Base-by-base conservation (phyloP, 2,888 invertebrate genomes). In the Plagodis pulveraria region DNA sequence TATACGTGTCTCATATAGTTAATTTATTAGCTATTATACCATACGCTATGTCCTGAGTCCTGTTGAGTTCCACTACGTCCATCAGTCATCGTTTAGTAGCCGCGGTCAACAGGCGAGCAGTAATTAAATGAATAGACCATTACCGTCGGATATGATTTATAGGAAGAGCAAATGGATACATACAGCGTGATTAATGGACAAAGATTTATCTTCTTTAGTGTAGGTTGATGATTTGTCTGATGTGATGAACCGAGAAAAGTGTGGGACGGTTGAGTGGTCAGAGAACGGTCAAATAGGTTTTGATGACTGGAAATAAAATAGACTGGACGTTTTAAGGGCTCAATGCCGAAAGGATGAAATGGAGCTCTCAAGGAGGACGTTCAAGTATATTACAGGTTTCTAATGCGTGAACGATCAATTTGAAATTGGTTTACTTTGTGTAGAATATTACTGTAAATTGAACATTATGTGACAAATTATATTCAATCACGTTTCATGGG, bases 81-180 rank as follows among this genome's bases (percentile, higher is more conserved):
- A 61, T 61, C 60, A 45, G 44, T 61, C 60, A 56, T 61, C 56
- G 49, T 56, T 61, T 45, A 52, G 54, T 40, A 41, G 54, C 32
- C 34, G 55, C 56, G 68, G 61, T 61, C 66, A 66, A 66, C 66
- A 68, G 56, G 66, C 65, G 58, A 58, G 46, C 68, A 66, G 67
- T 69, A 67, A 69, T 69, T 69, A 69, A 61, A 68, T 68, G 64
- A 69, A 69, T 67, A 65, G 69, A 55, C 69, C 67, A 69, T 67
- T 65, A 66, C 22, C 62, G 43, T 57, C 57, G 48, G 60, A 63
- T 52, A 66, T 69, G 69, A 69, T 69, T 60, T 63, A 69, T 67
- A 62, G 62, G 52, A 63, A 54, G 50, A 60, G 52, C 60, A 67
- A 69, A 63, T 67, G 67, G 67, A 68, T 66, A 64, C 52, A 32